Base-by-base conservation (phyloP, 2,888 invertebrate species). In the Calliopum simillimum region DNA sequence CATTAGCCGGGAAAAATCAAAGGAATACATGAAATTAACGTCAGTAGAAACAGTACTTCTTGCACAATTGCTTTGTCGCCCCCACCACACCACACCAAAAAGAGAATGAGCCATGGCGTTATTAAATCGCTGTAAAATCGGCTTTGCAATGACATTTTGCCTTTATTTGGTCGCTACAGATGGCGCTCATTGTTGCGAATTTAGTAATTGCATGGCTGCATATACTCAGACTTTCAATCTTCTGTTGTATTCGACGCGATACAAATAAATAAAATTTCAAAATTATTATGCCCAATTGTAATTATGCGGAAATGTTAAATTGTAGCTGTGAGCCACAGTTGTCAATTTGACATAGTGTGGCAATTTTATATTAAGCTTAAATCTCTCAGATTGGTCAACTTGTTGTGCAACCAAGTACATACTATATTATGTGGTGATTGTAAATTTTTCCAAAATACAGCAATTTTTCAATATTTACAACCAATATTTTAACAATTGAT, bases 281-380 rank as follows among this genome's bases (percentile, higher is more conserved):
- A 67, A 67, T 67, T 58, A 67, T 67, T 67, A 49, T 67, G 8
- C 33, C 33, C 33, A 33, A 33, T 8, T 33, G 33, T 33, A 67
- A 67, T 67, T 67, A 67, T 59, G 59, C 58, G 67, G 67, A 67
- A 67, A 67, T 67, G 49, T 14, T 58, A 56, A 55, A 41, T 64
- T 33, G 33, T 41, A 33, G 61, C 61, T 44, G 16, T 23, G 46
- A 23, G 61, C 46, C 33, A 33, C 8, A 33, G 33, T 33, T 33
- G 33, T 33, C 33, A 33, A 33, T 33, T 33, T 33, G 33, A 33
- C 5, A 33, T 33, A 8, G 33, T 33, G 33, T 8, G 33, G 33
- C 33, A 33, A 33, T 33, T 33, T 33, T 33, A n/a, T n/a, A n/a
- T n/a, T n/a, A n/a, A n/a, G n/a, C n/a, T n/a, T n/a, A n/a, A n/a